Evolutionary conservation across 1,140 invertebrate species (phyloP).

Genomic region (Drosophila ironensis): DNA sequence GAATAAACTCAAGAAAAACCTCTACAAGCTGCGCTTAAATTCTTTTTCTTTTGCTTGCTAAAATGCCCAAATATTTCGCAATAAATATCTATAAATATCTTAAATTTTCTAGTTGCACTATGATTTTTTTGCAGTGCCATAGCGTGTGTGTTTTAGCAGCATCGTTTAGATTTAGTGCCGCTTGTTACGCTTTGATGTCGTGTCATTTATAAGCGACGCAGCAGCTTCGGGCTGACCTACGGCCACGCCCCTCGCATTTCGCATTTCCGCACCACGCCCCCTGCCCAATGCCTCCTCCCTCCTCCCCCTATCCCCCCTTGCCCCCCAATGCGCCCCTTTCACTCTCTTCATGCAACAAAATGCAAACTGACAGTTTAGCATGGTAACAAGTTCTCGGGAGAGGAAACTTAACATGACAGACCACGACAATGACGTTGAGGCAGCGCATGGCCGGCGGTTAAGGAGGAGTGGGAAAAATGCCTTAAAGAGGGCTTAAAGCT

Average conservation of each 20-base stretch:
- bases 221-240: constrained; percentile 31
- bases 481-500: constrained; percentile 32
- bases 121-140: neutral
- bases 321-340: neutral
- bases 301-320: neutral
- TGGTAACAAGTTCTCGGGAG: constrained; percentile 47
- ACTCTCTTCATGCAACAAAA: constrained; percentile 52
- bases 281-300: neutral
- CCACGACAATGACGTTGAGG: constrained; percentile 48
- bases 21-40: too few relatives aligned
- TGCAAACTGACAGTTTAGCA: constrained; percentile 72
- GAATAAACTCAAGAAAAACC: too few relatives aligned
- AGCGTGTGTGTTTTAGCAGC: constrained; percentile 19
- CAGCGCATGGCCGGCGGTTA: neutral
- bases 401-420: constrained; percentile 68
- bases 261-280: neutral
- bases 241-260: constrained; percentile 8
- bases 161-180: constrained; percentile 78
- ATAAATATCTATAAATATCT: neutral
- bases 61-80: too few relatives aligned
- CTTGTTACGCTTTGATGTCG: constrained; percentile 76
- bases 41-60: too few relatives aligned
- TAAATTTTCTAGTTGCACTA: neutral
- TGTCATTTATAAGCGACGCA: constrained; percentile 70
- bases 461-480: constrained; percentile 9